A percentile compares a stretch with the other conserved stretches of the same genome.
phyloP scores from a whole-genome alignment of 2,888 invertebrate species.

The Cryptocephalus primarius region DNA sequence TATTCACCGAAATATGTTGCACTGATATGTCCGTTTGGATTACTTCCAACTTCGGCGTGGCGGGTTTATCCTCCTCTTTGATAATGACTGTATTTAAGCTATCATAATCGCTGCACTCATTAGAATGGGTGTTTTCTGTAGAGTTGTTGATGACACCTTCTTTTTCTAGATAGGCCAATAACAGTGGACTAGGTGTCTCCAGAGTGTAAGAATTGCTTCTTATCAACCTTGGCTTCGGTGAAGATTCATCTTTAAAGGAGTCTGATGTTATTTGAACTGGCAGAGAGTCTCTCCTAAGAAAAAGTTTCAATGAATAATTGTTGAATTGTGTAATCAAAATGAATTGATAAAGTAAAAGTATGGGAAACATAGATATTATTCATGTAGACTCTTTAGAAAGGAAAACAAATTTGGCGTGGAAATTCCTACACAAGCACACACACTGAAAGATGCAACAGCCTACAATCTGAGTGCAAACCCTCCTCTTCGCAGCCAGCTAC shows the following conservation, averaged over 20 bases:
- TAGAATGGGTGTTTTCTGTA: too few relatives aligned
- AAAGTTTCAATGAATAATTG: too few relatives aligned
- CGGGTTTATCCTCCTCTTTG: constrained; percentile 4
- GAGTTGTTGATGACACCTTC: constrained; percentile 2
- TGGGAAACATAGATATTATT: too few relatives aligned
- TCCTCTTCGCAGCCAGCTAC: too few relatives aligned
- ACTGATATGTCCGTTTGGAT: constrained; percentile 26
- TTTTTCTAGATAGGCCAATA: constrained; percentile 52
- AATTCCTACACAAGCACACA: too few relatives aligned
- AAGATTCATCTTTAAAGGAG: background rate
- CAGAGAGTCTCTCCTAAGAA: background rate
- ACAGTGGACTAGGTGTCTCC: constrained; percentile 63
- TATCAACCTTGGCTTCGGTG: constrained; percentile 41
- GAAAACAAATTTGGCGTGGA: too few relatives aligned
- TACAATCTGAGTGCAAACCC: too few relatives aligned
- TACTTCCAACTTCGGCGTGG: constrained; percentile 20
- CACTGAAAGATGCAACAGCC: too few relatives aligned
- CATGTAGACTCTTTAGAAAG: too few relatives aligned
- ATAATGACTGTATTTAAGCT: constrained; percentile 15
- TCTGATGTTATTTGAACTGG: background rate
- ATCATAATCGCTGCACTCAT: constrained; percentile 18
- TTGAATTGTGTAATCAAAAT: too few relatives aligned
- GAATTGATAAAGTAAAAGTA: too few relatives aligned
- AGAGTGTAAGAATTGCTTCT: constrained; percentile 72
- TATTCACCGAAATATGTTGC: constrained; percentile 22